A percentile compares a stretch with the other conserved stretches of the same genome.
Evolutionary conservation across 2,113 vertebrate genomes (phyloP).

Genomic region (Psophia crepitans): DNA sequence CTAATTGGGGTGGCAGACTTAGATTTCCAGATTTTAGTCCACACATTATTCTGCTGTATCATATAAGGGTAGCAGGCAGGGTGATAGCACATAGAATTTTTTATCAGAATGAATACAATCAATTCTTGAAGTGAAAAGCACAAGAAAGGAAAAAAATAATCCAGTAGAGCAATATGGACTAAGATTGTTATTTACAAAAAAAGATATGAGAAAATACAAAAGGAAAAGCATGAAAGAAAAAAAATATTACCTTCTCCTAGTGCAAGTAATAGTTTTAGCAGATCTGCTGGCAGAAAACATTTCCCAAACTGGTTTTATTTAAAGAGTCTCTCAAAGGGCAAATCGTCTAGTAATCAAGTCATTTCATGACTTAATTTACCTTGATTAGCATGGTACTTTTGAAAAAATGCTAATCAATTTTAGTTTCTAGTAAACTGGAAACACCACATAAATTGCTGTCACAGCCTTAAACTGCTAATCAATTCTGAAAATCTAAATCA

Average conservation of each 20-base stretch:
- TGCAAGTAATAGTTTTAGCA: background rate
- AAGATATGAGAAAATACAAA: background rate
- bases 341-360: constrained; percentile 49
- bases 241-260: background rate
- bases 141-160: background rate
- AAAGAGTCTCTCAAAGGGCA: constrained; percentile 7
- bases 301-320: constrained; percentile 18
- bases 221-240: background rate
- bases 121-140: background rate
- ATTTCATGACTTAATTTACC: constrained; percentile 66
- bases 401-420: constrained; percentile 67
- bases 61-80: background rate
- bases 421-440: constrained; percentile 48
- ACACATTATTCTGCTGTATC: background rate
- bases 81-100: background rate
- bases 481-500: constrained; percentile 64
- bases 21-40: background rate
- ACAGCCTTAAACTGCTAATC: constrained; percentile 43
- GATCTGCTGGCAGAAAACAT: background rate
- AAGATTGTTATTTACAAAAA: background rate
- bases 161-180: background rate
- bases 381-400: constrained; percentile 58
- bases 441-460: constrained; percentile 28
- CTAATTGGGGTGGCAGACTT: background rate
- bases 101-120: background rate